A percentile compares a stretch with the other conserved stretches of the same genome.
Evolutionary conservation across 30 jellyfish, hydroid and myxozoan genomes (phyloP).

Genomic region (Phacellophora camtschatica): DNA sequence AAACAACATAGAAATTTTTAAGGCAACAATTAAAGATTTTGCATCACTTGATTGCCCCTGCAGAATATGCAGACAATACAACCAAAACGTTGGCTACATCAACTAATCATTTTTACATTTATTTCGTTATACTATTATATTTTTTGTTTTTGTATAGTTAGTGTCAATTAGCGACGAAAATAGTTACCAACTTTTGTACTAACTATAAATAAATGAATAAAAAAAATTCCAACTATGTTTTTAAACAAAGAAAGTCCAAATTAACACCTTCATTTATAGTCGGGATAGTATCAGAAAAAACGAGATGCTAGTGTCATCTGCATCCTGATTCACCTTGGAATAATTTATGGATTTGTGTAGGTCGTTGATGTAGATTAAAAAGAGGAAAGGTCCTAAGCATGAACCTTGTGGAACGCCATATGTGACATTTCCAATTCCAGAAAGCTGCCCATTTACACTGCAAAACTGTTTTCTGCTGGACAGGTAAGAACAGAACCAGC

Average conservation of each 20-base stretch:
- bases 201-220: no score
- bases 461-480: slow-evolving; percentile 22
- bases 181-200: no score
- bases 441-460: not conserved
- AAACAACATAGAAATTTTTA: no score
- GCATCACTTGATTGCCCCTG: no score
- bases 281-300: slow-evolving; percentile 3
- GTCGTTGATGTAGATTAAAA: slow-evolving; percentile 16
- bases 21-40: no score
- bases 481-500: slow-evolving; percentile 49
- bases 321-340: not conserved
- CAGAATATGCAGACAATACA: no score
- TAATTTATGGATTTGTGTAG: not conserved
- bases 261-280: not conserved
- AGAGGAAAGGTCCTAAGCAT: slow-evolving; percentile 35
- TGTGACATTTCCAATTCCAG: not conserved
- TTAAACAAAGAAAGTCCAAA: not conserved
- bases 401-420: slow-evolving; percentile 51
- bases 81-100: no score
- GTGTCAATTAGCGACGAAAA: no score
- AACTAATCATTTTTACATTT: no score
- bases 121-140: no score
- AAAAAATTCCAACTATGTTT: not conserved
- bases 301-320: slow-evolving; percentile 17
- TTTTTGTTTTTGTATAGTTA: no score